These are phyloP conservation scores for Gila robusta DNA, from an alignment of 2,797 vertebrate genomes.

Conservation along the genomic window DNA sequence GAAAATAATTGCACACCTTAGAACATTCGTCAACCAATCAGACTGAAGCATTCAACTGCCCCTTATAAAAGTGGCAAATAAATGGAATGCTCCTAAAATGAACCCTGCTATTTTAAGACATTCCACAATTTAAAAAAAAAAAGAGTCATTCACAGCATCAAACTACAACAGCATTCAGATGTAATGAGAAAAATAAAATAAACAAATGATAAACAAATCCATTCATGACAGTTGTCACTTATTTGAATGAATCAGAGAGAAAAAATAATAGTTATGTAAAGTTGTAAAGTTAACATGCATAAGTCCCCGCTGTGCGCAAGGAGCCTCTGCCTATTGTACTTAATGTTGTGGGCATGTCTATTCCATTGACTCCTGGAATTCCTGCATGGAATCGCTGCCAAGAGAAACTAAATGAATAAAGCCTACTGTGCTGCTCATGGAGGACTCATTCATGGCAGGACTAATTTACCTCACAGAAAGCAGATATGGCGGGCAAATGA, in stretches of 20 bases:
- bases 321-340: conserved; percentile 17
- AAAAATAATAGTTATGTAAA: background rate
- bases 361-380: conserved; percentile 8
- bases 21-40: no score
- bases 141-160: background rate
- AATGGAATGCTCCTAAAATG: background rate
- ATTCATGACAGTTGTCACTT: background rate
- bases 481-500: background rate
- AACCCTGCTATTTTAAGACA: background rate
- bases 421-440: background rate
- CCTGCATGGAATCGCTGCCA: conserved; percentile 6
- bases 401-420: conserved; percentile 7
- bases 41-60: no score
- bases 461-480: conserved; percentile 5
- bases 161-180: background rate
- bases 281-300: no score
- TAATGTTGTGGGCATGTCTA: background rate
- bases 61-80: background rate
- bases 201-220: background rate
- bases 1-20: no score
- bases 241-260: background rate
- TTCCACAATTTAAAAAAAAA: background rate
- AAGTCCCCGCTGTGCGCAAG: background rate
- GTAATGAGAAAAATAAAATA: background rate
- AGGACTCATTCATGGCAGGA: background rate